Percentiles rank a stretch among this genome's conserved stretches.
Conservation (phyloP, 2,888 invertebrate species). For the Hemicrepidius hirtus region DNA sequence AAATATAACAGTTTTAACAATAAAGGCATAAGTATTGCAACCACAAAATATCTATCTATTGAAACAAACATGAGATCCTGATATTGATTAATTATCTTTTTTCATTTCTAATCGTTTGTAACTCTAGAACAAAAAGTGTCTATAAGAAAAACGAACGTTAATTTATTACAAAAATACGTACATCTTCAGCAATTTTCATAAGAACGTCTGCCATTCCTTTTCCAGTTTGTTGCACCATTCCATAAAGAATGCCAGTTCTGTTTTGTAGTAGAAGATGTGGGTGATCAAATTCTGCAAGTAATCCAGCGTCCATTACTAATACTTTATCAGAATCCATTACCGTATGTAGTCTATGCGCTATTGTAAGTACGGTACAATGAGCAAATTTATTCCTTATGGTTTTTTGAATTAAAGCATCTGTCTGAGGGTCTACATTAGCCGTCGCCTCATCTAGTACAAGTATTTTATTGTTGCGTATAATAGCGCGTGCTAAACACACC, state of each 20-base stretch:
- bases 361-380: constrained; percentile 86
- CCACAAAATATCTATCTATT: too few relatives aligned
- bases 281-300: constrained; percentile 83
- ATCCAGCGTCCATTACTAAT: constrained; percentile 87
- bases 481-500: constrained; percentile 79
- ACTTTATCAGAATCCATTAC: constrained; percentile 90
- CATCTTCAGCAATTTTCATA: constrained; percentile 78
- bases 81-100: neutral
- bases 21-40: too few relatives aligned
- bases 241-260: constrained; percentile 74
- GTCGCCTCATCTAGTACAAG: constrained; percentile 82
- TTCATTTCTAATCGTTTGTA: neutral
- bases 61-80: neutral
- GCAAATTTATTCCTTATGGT: constrained; percentile 84
- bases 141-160: neutral
- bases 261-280: constrained; percentile 79
- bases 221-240: constrained; percentile 83
- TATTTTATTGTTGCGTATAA: constrained; percentile 69
- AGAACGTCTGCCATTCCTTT: constrained; percentile 80
- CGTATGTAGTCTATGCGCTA: constrained; percentile 88
- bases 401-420: constrained; percentile 84
- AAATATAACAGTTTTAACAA: too few relatives aligned
- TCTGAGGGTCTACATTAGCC: constrained; percentile 86
- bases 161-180: constrained; percentile 52
- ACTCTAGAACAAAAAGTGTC: neutral